Evolutionary conservation across 2,888 invertebrate species (phyloP), one percentile per base, ranked within the genome.

Genomic region (Leptopterna dolabrata): DNA sequence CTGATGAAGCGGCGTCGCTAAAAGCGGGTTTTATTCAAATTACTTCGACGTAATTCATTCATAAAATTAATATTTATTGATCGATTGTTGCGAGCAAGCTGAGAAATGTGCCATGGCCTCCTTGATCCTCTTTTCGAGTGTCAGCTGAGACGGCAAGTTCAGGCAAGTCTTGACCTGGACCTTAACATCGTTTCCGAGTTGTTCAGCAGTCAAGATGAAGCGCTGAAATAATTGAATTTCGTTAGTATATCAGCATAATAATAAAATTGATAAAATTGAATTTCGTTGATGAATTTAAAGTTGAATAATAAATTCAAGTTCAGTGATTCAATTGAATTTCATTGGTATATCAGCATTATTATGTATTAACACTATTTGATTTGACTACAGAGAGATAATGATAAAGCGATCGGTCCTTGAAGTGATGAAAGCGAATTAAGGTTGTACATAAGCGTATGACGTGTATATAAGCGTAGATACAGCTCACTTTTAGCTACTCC

Each of bases 121-220:
- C 41, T 83, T 36, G 41, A 83, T 70, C 3, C 29, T 30, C 19
- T 70, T 63, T 7, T 83, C 83, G 19, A 83, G 70, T 13, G 70
- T 30, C 1, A 70, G 24, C 16, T 83, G 83, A 13, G 30, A n/a
- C 2, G 83, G 70, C 16, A 24, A 24, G 14, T 55, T 41, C 27
- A 83, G 30, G 83, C 83, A 83, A 70, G 70, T 41, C 19, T 83
- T 63, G 63, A 83, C 47, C 36, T 83, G 83, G 70, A 14, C 0
- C 27, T 70, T 41, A 6, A 47, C 63, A 19, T 83, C 83, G 24
- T 30, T 63, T n/a, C 24, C 70, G 30, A 70, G 63, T 3, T 11
- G 13, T 41, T 83, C 30, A n/a, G 36, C 70, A 9, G 43, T 19
- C 27, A 27, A 9, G 83, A 83, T 83, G 71, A 63, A 83, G 24